phyloP scores from a whole-genome alignment of 2,797 vertebrate genomes.

The Buphagus erythrorhynchus region DNA sequence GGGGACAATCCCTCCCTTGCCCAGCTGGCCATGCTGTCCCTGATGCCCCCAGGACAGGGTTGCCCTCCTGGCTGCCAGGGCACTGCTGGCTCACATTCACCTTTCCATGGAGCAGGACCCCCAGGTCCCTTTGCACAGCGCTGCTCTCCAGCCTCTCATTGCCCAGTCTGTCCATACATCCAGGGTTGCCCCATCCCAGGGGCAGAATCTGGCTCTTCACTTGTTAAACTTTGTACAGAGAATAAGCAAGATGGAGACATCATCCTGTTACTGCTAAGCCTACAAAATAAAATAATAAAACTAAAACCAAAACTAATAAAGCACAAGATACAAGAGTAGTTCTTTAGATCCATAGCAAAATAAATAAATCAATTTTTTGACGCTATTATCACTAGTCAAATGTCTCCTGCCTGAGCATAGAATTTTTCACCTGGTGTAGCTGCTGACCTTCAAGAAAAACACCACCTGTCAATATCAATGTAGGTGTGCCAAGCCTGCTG shows the following conservation, averaged over 20 bases:
- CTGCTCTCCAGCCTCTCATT: not conserved
- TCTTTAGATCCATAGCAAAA: not conserved
- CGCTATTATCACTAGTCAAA: not conserved
- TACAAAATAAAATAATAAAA: not conserved
- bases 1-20: not conserved
- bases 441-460: not conserved
- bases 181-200: not conserved
- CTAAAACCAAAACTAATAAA: not conserved
- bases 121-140: not conserved
- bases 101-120: accelerated
- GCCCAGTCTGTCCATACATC: accelerated
- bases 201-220: accelerated
- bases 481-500: not conserved
- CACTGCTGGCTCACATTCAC: not conserved
- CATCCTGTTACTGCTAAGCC: not conserved
- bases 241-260: not conserved
- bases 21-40: accelerated
- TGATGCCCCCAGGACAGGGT: not conserved
- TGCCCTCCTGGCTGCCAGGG: not conserved
- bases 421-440: not conserved
- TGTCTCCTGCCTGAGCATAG: not conserved
- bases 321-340: not conserved
- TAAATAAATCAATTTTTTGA: not conserved
- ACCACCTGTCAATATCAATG: not conserved
- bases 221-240: not conserved